Base-by-base conservation (phyloP, 1,140 invertebrate genomes). In the Magallana gigas region DNA sequence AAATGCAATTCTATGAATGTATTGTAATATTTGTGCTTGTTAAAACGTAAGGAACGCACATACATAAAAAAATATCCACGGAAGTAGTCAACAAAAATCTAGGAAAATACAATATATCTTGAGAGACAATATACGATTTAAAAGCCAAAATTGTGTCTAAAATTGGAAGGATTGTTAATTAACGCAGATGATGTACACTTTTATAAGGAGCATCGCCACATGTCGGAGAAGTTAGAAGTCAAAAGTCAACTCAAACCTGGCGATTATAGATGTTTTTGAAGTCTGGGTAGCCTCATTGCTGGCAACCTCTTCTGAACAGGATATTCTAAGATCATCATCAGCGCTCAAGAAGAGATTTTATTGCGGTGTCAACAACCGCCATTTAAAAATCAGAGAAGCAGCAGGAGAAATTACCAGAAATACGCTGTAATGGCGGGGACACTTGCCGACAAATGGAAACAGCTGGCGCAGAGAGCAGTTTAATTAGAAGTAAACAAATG, bases 401-500 rank as follows among this genome's bases (percentile, higher is more conserved):
- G 68, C 68, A 8, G 18, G 18, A 76, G 68, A 36, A 12, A 76
- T 76, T 76, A 76, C 68, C 36, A 29, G 68, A 76, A 64, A 76
- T 29, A 76, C 68, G 7, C 68, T 29, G 2, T 6, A 76, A 4
- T 76, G 23, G 68, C 36, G 68, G 68, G 68, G 12, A 29, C 68
- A 76, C 68, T 76, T 23, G 14, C 68, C 29, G 68, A 12, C 23
- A 76, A 76, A 76, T 76, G 23, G 9, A 76, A 76, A 18, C 68
- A 76, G 23, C 68, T 76, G 68, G 23, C 11, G 68, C 23, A 11
- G 64, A 76, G 36, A n/a, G 8, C 23, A 29, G 23, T 76, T 76
- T 76, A 76, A 76, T 76, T 76, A 29, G 68, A 76, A 36, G 23
- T 29, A 48, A 76, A 76, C 68, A 76, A 76, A 76, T 23, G 23